phyloP scores from a whole-genome alignment of 2,888 invertebrate genomes.

The Rosalia funebris region DNA sequence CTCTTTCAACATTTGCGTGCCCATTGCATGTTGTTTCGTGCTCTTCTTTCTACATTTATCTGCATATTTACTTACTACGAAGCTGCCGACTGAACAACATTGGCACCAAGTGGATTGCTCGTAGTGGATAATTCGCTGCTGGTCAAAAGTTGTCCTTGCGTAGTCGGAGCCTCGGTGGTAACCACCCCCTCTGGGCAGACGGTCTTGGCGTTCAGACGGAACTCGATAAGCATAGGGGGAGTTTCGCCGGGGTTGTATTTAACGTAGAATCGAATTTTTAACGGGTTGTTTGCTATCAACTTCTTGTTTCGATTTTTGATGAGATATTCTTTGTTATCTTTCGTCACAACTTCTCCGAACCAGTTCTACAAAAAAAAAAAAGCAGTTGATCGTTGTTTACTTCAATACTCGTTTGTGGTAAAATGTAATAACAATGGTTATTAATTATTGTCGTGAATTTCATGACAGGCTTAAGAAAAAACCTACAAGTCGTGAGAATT shows the following conservation, averaged over 20 bases:
- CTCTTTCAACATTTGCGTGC: no score
- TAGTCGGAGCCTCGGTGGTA: slow-evolving; percentile 57
- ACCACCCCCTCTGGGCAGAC: slow-evolving; percentile 64
- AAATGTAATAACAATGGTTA: no score
- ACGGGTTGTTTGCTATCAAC: slow-evolving; percentile 67
- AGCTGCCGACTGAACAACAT: not conserved
- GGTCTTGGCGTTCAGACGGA: slow-evolving; percentile 68
- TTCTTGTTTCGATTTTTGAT: slow-evolving; percentile 70
- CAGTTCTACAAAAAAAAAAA: slow-evolving; percentile 55
- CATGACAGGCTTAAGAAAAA: no score
- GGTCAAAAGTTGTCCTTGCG: slow-evolving; percentile 54
- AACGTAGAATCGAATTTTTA: slow-evolving; percentile 69
- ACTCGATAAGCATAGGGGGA: slow-evolving; percentile 58
- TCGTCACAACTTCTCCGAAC: slow-evolving; percentile 70
- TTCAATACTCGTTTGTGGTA: no score
- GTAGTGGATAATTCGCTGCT: slow-evolving; percentile 41
- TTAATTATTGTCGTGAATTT: no score
- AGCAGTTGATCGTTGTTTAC: no score
- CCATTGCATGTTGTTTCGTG: no score
- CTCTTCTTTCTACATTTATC: no score
- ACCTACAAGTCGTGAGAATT: no score
- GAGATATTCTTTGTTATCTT: slow-evolving; percentile 70
- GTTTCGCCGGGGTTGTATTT: slow-evolving; percentile 67
- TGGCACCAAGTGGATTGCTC: slow-evolving; percentile 37
- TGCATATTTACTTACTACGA: slow-evolving; percentile 20